These are phyloP conservation scores for Geococcyx californianus DNA, from an alignment of 2,113 vertebrate species.

Conservation along the genomic window DNA sequence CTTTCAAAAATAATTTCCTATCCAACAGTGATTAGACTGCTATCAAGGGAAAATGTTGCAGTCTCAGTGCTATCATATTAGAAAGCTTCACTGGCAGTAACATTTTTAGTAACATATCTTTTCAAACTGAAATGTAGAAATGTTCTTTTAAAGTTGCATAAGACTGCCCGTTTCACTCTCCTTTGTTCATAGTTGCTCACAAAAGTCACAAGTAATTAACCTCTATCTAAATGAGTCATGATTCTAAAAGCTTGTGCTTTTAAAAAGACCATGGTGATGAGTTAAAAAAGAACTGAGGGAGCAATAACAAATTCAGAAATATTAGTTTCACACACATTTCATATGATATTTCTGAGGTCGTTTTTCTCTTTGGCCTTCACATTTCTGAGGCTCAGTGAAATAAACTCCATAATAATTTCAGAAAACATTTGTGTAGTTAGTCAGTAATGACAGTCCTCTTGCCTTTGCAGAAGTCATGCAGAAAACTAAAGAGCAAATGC, in stretches of 20 bases:
- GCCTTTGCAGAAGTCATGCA: not conserved
- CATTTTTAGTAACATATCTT: conserved; percentile 36
- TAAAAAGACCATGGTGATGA: not conserved
- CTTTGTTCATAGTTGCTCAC: conserved; percentile 35
- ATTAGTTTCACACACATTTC: not conserved
- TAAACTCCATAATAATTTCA: not conserved
- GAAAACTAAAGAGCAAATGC: not conserved
- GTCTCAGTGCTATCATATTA: not conserved
- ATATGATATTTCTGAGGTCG: not conserved
- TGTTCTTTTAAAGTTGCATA: conserved; percentile 32
- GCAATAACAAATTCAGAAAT: not conserved
- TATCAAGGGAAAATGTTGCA: not conserved
- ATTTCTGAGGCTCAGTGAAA: not conserved
- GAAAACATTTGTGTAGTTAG: not conserved
- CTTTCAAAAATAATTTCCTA: not conserved
- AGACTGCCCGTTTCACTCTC: not conserved
- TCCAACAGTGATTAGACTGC: not conserved
- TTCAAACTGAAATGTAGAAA: conserved; percentile 19
- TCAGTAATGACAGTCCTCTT: not conserved
- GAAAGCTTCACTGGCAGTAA: conserved; percentile 4
- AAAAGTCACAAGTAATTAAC: conserved; percentile 25
- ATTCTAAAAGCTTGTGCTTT: conserved; percentile 34
- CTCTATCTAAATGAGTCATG: conserved; percentile 30
- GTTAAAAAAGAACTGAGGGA: not conserved
- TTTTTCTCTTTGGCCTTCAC: not conserved